Percentiles rank a stretch among this genome's conserved stretches.
These are phyloP conservation scores for Tauraco erythrolophus DNA, from an alignment of 2,113 vertebrate genomes.

Conservation along the genomic window DNA sequence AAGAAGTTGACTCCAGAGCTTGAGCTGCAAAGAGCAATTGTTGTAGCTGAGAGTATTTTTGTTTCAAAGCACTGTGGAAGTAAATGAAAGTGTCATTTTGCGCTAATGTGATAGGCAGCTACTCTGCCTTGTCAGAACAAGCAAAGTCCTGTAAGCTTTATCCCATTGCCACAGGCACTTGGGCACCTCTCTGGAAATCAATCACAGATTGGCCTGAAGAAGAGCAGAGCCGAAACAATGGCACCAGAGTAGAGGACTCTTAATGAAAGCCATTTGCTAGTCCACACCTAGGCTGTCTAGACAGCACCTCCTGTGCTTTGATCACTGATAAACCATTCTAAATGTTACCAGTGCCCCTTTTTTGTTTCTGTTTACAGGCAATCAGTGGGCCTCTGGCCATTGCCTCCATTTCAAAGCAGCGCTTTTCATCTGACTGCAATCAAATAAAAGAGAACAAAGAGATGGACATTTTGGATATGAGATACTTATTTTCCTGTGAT, in stretches of 20 bases:
- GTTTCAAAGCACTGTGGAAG: slow-evolving; percentile 80
- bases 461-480: slow-evolving; percentile 58
- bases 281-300: slow-evolving; percentile 85
- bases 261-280: slow-evolving; percentile 87
- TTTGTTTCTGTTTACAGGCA: slow-evolving; percentile 77
- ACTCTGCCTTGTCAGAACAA: slow-evolving; percentile 80
- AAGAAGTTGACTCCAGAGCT: slow-evolving; percentile 63
- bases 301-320: slow-evolving; percentile 80
- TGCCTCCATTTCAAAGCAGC: slow-evolving; percentile 86
- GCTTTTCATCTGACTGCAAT: slow-evolving; percentile 88
- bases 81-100: slow-evolving; percentile 87
- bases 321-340: slow-evolving; percentile 79
- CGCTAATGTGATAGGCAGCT: slow-evolving; percentile 85
- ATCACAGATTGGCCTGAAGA: slow-evolving; percentile 87
- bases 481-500: slow-evolving; percentile 47
- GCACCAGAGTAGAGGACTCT: slow-evolving; percentile 69
- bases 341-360: slow-evolving; percentile 81
- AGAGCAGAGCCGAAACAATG: slow-evolving; percentile 78
- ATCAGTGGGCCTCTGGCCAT: slow-evolving; percentile 80
- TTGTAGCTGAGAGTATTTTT: slow-evolving; percentile 80
- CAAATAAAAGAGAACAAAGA: slow-evolving; percentile 74
- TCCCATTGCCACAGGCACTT: slow-evolving; percentile 85
- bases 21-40: slow-evolving; percentile 76
- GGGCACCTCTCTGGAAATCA: slow-evolving; percentile 91
- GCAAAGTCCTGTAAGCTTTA: slow-evolving; percentile 83